Conservation (phyloP, 1,140 invertebrate species). For the Hirudo medicinalis region DNA sequence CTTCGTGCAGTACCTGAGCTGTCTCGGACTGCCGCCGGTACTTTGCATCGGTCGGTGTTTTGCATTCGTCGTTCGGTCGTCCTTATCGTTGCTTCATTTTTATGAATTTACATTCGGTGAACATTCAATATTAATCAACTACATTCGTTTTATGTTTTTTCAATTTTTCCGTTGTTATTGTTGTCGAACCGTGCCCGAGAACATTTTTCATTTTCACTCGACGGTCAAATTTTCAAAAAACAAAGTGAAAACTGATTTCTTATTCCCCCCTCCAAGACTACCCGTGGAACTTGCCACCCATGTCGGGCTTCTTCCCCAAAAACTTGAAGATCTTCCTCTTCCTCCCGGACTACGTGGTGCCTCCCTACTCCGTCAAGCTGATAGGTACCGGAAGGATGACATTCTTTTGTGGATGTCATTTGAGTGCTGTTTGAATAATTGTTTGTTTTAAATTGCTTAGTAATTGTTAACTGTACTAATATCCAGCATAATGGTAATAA, state of each 20-base stretch:
- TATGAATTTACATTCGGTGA: no score
- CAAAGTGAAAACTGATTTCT: neutral
- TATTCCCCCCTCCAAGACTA: constrained; percentile 48
- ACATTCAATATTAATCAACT: no score
- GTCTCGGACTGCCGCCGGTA: constrained; percentile 68
- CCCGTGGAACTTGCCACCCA: constrained; percentile 51
- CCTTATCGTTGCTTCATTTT: constrained; percentile 4
- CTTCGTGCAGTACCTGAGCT: constrained; percentile 72
- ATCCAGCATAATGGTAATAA: no score
- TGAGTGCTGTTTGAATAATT: neutral
- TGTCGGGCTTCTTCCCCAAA: constrained; percentile 39
- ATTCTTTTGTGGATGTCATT: neutral
- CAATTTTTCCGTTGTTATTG: no score
- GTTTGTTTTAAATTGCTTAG: no score
- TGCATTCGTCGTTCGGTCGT: neutral
- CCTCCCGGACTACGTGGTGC: constrained; percentile 62
- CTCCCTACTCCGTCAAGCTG: constrained; percentile 63
- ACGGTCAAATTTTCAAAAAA: neutral
- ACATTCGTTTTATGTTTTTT: no score
- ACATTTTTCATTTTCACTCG: no score
- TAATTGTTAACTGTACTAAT: no score
- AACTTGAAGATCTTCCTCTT: constrained; percentile 72
- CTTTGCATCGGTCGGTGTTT: constrained; percentile 42
- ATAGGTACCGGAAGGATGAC: constrained; percentile 52
- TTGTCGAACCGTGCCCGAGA: no score